Evolutionary conservation across 2,888 invertebrate species (phyloP).

Genomic region (Sarcophaga subvicina): DNA sequence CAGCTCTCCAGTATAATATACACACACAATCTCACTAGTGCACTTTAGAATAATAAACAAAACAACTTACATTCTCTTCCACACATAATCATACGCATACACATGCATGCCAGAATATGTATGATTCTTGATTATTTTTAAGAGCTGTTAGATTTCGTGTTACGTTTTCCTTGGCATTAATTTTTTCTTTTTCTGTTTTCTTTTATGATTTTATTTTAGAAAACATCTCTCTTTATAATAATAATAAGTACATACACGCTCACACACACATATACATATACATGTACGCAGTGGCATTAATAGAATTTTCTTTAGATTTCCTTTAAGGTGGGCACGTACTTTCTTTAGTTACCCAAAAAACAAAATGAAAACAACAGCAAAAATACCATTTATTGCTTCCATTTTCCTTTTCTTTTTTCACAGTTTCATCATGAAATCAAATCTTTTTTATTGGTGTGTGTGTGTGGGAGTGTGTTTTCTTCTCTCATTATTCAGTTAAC

Average conservation of each 20-base stretch:
- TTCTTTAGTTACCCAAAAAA: constrained; percentile 35
- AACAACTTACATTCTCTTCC: not conserved
- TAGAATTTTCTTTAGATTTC: constrained; percentile 35
- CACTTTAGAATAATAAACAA: no score
- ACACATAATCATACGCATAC: not conserved
- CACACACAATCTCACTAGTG: not conserved
- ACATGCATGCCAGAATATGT: not conserved
- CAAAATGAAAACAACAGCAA: not conserved
- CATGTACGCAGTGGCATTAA: constrained; percentile 23
- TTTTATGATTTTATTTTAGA: not conserved
- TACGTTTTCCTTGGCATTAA: not conserved
- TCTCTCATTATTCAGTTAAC: not conserved
- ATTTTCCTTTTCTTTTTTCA: constrained; percentile 10
- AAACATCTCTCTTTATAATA: constrained; percentile 3
- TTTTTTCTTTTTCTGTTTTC: constrained; percentile 14
- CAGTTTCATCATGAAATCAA: constrained; percentile 26
- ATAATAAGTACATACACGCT: not conserved
- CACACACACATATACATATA: not conserved
- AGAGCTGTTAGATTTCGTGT: constrained; percentile 39
- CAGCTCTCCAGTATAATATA: constrained; percentile 20
- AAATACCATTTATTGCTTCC: not conserved
- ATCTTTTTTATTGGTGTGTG: not conserved
- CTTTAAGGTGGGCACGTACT: constrained; percentile 60
- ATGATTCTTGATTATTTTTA: constrained; percentile 61
- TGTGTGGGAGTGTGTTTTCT: not conserved